Base-by-base conservation (phyloP, 2,113 vertebrate genomes). In the Oenanthe melanoleuca region DNA sequence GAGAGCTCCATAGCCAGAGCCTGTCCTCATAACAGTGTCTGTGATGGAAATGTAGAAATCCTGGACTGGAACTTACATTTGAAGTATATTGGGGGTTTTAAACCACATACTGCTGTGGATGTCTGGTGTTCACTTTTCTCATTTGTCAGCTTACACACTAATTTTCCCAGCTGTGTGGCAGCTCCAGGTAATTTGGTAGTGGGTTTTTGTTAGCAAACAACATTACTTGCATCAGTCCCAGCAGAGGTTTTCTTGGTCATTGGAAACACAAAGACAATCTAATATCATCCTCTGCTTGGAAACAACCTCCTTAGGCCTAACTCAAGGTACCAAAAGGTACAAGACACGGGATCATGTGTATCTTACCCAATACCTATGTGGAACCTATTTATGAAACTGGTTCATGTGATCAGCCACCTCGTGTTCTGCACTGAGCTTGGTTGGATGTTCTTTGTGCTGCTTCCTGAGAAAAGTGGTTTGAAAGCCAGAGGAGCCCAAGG, bases 331-430 rank as follows among this genome's bases (percentile, higher is more conserved):
- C 26, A 31, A 80, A 63, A 15, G 14, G 26, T 44, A 28, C 14
- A 45, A 74, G 44, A 71, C 21, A 37, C 6, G 1, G 20, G 12
- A 28, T 78, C 4, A 31, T 6, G 7, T 16, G 55, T 91, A 3
- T 52, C 13, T 77, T 56, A 16, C 9, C 23, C 37, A 55, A 12
- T 50, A 31, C 2, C 6, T 57, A 0, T 0, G 1, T 34, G 7
- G 12, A 42, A 44, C 44, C 21, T 83, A 4, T 20, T 81, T 47
- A 34, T 1, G 12, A 40, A 72, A 38, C 74, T 21, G 53, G 11
- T 44, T 66, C 1, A 0, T 0, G 0, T 75, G 22, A 40, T 69
- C 86, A 52, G 45, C 18, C 40, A 45, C 3, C 14, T 33, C 14
- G 12, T 79, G 34, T 70, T 59, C 50, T 67, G 22, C 9, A 20